Evolutionary conservation across 1,140 invertebrate species (phyloP).

Genomic region (Aleiodes sp.): DNA sequence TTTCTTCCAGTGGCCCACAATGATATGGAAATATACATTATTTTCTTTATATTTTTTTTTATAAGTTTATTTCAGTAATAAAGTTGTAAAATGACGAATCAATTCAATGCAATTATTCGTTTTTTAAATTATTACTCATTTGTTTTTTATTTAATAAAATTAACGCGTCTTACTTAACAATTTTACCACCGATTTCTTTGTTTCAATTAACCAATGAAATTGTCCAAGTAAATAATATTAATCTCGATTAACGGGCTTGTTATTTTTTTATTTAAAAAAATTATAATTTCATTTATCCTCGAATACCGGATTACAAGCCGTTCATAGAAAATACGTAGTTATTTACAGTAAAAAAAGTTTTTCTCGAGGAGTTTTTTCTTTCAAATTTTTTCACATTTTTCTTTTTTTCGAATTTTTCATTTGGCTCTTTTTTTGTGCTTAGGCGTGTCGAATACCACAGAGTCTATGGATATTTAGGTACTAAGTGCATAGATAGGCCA

Average conservation of each 20-base stretch:
- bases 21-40: conserved; percentile 21
- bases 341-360: conserved; percentile 52
- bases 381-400: conserved; percentile 6
- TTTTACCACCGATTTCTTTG: no score
- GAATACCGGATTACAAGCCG: conserved; percentile 54
- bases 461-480: conserved; percentile 24
- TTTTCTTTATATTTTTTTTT: not conserved
- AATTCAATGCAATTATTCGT: no score
- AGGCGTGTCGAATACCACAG: conserved; percentile 40
- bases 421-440: conserved; percentile 38
- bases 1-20: not conserved
- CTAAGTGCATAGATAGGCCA: conserved; percentile 7
- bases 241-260: no score
- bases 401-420: conserved; percentile 17
- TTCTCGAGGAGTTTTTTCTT: conserved; percentile 25
- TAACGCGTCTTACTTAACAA: not conserved
- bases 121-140: no score
- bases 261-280: no score
- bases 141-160: no score
- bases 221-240: no score
- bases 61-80: no score
- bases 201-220: not conserved
- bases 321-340: conserved; percentile 48
- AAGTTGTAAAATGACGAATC: no score
- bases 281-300: not conserved